phyloP scores from a whole-genome alignment of 2,797 vertebrate genomes.

The Poecilia gillii region DNA sequence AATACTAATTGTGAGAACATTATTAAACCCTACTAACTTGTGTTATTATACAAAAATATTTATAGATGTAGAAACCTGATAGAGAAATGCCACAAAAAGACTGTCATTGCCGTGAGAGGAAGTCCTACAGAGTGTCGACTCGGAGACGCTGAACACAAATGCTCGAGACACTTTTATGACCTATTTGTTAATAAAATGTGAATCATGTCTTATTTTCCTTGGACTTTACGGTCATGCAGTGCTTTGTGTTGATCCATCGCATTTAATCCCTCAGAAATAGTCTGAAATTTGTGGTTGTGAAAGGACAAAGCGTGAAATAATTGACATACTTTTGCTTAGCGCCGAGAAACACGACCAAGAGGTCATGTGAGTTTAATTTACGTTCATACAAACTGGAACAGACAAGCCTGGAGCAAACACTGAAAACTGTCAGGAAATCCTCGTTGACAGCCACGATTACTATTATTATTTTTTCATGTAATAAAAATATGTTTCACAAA shows the following conservation, averaged over 20 bases:
- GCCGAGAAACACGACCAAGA: neutral
- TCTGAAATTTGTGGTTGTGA: neutral
- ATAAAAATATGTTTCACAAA: neutral
- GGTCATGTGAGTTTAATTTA: neutral
- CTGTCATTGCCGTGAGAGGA: neutral
- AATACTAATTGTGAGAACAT: neutral
- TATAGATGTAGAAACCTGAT: neutral
- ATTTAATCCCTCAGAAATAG: neutral
- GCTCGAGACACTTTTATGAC: neutral
- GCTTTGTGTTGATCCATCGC: neutral
- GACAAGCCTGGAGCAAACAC: neutral
- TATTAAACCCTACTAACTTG: neutral
- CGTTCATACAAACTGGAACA: neutral
- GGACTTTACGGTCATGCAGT: neutral
- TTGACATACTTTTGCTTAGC: neutral
- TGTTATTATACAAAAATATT: neutral
- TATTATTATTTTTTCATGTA: neutral
- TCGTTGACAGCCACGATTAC: neutral
- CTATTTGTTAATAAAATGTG: neutral
- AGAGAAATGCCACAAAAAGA: neutral
- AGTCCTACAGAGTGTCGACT: neutral
- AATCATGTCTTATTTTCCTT: neutral
- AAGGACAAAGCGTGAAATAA: slow-evolving; percentile 1
- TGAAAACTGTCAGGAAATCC: neutral
- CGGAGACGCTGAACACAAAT: neutral